A percentile compares a stretch with the other conserved stretches of the same genome.
Evolutionary conservation across 1,140 invertebrate genomes (phyloP).

Genomic region (Hyles vespertilio): DNA sequence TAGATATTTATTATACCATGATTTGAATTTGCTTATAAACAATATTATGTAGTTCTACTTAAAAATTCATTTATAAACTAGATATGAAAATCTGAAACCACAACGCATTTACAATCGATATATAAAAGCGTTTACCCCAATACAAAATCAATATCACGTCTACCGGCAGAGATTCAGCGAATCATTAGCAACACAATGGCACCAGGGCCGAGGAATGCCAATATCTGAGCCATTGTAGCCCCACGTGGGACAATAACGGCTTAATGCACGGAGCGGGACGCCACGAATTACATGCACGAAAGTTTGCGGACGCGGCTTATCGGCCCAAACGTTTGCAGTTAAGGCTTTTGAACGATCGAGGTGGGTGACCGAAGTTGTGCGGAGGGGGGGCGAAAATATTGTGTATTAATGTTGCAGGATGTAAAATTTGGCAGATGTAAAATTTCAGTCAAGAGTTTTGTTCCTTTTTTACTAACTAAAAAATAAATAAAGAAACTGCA

Average conservation of each 20-base stretch:
- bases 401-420: too few species aligned
- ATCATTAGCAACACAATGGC: conserved; percentile 34
- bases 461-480: too few species aligned
- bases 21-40: background rate
- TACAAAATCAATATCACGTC: conserved; percentile 21
- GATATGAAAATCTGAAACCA: background rate
- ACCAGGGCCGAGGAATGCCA: conserved; percentile 32
- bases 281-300: background rate
- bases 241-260: conserved; percentile 24
- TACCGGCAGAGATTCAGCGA: conserved; percentile 24
- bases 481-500: too few species aligned
- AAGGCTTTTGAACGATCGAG: too few species aligned
- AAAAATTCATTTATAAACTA: too few species aligned
- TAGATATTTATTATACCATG: background rate
- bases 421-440: too few species aligned
- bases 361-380: too few species aligned
- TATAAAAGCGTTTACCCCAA: conserved; percentile 3
- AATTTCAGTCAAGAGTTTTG: too few species aligned
- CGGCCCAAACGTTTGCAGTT: too few species aligned
- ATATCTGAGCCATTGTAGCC: conserved; percentile 34
- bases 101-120: background rate
- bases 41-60: too few species aligned
- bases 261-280: conserved; percentile 6
- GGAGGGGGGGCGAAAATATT: too few species aligned
- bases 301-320: too few species aligned